These are phyloP conservation scores for Sinopyrophorus schimmeli DNA, from an alignment of 2,888 invertebrate genomes.

Conservation along the genomic window DNA sequence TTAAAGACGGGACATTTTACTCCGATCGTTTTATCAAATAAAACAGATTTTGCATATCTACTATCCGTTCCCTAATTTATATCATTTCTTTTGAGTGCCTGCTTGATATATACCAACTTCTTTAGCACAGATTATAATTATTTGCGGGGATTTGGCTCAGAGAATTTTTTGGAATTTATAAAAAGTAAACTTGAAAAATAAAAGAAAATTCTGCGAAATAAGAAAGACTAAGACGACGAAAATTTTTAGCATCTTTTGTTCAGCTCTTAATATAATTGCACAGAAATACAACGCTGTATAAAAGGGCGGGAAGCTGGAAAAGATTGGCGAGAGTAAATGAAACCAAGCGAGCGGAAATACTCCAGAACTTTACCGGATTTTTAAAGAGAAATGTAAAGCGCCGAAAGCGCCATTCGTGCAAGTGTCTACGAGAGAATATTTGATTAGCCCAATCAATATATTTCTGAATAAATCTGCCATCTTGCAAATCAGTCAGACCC, in stretches of 20 bases:
- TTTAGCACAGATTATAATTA: no score
- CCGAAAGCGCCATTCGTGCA: slow-evolving; percentile 35
- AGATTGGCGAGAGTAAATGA: slow-evolving; percentile 41
- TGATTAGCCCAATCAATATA: slow-evolving; percentile 46
- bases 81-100: no score
- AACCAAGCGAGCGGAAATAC: slow-evolving; percentile 42
- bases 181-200: no score
- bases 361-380: slow-evolving; percentile 40
- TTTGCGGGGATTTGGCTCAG: no score
- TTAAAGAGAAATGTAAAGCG: slow-evolving; percentile 40
- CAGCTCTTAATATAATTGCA: slow-evolving; percentile 39
- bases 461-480: slow-evolving; percentile 35
- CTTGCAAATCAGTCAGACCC: slow-evolving; percentile 29
- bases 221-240: no score
- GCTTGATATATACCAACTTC: no score
- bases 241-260: slow-evolving; percentile 34
- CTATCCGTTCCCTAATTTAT: no score
- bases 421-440: slow-evolving; percentile 37
- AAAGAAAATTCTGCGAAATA: no score
- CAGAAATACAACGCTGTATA: slow-evolving; percentile 39
- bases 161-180: no score
- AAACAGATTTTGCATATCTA: no score
- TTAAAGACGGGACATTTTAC: no score
- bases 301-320: slow-evolving; percentile 42
- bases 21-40: no score